Base-by-base conservation (phyloP, 2,888 invertebrate species). In the Dione juno region DNA sequence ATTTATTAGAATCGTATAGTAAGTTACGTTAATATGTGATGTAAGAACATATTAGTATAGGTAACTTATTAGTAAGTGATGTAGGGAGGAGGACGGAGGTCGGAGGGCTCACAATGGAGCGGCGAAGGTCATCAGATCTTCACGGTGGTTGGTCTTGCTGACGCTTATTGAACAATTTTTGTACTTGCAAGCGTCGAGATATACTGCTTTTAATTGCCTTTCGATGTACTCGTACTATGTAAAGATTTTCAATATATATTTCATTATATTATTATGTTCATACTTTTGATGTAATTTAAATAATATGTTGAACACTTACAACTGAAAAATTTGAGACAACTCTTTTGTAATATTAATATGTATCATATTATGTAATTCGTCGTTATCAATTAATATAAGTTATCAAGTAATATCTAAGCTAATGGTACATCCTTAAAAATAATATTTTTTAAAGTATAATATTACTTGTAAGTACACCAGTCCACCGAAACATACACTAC, bases 101-200 rank as follows among this genome's bases (percentile, higher is more conserved):
- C 74, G 74, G 72, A 71, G 74, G 76, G 79, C 74, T 66, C 81
- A 92, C 92, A 92, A 92, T 92, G 84, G 89, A 79, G 72, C 75
- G 70, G 70, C 80, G 89, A 89, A 92, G 93, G 92, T 89, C 92
- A 92, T 92, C 92, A 67, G 83, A 92, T 92, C 91, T 90, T 92
- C 83, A 91, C 92, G 92, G 84, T 84, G 80, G 74, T 69, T 82
- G 87, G 74, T 63, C 71, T 45, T 68, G 72, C 69, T 54, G 74
- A 63, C 72, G 66, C 52, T 72, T 72, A 70, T 68, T 68, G 70
- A 72, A 72, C 66, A 66, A 40, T 70, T 58, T 63, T 66, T 71
- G 61, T 69, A 50, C 65, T 61, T 68, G 45, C 63, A 68, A 19
- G 8, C 28, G 52, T 45, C 41, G 53, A 48, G 54, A 45, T 54